These are phyloP conservation scores for Amphiura filiformis DNA, from an alignment of 35 echinoderm and acorn worm species.

Conservation along the genomic window DNA sequence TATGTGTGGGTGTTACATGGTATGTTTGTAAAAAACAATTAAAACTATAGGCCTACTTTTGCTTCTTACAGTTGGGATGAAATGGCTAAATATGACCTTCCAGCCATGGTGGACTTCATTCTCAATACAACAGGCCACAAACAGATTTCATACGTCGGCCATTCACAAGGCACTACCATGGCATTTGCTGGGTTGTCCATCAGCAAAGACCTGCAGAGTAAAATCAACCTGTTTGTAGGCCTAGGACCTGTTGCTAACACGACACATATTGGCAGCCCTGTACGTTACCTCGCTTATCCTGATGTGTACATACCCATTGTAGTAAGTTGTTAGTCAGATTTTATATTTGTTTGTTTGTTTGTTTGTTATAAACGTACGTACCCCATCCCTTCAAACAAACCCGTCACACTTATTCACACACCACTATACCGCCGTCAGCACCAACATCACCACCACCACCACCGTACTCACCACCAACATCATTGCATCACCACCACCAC, in stretches of 20 bases:
- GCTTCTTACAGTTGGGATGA: conserved; percentile 85
- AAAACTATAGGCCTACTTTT: too few species aligned
- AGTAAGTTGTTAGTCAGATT: neutral
- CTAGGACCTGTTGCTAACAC: conserved; percentile 83
- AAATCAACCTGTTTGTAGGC: conserved; percentile 81
- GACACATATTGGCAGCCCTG: conserved; percentile 32
- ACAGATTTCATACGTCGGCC: conserved; percentile 78
- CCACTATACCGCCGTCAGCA: too few species aligned
- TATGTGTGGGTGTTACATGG: too few species aligned
- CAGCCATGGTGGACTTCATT: conserved; percentile 76
- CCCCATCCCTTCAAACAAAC: too few species aligned
- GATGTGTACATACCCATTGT: neutral
- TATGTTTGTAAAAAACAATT: too few species aligned
- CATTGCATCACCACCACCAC: too few species aligned
- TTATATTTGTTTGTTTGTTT: too few species aligned
- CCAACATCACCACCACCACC: too few species aligned
- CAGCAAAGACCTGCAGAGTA: conserved; percentile 45
- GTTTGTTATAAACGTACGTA: too few species aligned
- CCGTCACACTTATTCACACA: too few species aligned
- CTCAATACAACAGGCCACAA: conserved; percentile 60
- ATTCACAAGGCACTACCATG: conserved; percentile 88
- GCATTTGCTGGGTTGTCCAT: conserved; percentile 82
- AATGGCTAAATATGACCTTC: conserved; percentile 92
- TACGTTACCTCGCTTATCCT: neutral
- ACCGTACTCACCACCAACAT: too few species aligned